A percentile compares a stretch with the other conserved stretches of the same genome.
These are phyloP conservation scores for Pseudotriccus pelzelni DNA, from an alignment of 2,797 vertebrate species.

Conservation along the genomic window DNA sequence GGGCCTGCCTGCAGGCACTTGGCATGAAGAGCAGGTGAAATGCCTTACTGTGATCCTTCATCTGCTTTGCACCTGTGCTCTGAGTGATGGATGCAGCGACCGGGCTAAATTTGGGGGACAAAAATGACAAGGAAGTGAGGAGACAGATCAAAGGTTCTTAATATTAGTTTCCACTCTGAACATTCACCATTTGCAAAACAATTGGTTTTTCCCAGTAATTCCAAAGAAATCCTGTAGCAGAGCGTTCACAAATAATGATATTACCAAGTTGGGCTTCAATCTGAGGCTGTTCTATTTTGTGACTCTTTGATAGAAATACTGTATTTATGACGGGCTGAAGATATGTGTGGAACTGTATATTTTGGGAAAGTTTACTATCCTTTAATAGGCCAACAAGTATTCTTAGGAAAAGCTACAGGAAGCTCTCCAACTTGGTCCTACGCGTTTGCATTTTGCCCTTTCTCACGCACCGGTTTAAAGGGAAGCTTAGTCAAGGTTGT, in stretches of 20 bases:
- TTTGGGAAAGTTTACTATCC: neutral
- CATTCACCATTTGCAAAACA: neutral
- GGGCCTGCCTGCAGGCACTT: neutral
- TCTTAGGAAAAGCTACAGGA: neutral
- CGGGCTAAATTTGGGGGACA: fast-evolving
- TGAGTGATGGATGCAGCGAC: neutral
- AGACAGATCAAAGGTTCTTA: neutral
- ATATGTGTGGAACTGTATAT: neutral
- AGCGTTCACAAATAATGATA: neutral
- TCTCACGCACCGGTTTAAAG: neutral
- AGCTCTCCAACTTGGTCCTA: neutral
- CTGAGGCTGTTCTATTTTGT: neutral
- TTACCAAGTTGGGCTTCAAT: neutral
- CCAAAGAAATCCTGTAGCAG: neutral
- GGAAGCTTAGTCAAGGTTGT: fast-evolving
- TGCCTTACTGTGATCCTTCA: neutral
- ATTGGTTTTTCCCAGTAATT: neutral
- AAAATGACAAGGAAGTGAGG: neutral
- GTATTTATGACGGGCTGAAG: fast-evolving
- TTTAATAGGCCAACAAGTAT: neutral
- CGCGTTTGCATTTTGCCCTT: fast-evolving
- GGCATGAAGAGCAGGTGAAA: neutral
- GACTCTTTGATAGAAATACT: neutral
- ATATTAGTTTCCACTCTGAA: neutral
- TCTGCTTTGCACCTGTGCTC: neutral